These are phyloP conservation scores for Halyomorpha halys DNA, from an alignment of 1,140 invertebrate species.

Conservation along the genomic window DNA sequence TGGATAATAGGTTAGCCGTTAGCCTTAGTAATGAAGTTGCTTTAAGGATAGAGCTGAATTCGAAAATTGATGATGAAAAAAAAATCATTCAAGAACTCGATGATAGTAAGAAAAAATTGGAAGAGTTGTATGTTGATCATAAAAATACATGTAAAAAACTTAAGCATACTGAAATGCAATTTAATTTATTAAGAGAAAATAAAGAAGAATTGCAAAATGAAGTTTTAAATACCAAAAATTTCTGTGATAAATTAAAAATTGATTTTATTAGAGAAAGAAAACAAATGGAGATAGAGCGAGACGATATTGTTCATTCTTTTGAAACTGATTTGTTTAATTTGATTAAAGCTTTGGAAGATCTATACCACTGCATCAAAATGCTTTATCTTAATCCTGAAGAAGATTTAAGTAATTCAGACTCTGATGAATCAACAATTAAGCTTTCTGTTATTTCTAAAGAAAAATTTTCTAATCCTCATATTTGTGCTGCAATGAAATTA, in stretches of 20 bases:
- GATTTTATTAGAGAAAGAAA: neutral
- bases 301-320: conserved; percentile 1
- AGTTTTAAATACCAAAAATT: neutral
- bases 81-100: conserved; percentile 1
- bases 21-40: conserved; percentile 7
- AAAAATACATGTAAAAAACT: neutral
- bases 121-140: neutral
- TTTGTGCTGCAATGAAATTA: conserved; percentile 2
- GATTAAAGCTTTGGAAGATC: neutral
- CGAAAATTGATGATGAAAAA: neutral
- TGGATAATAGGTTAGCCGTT: neutral
- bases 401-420: neutral
- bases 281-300: neutral
- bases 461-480: conserved; percentile 1
- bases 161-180: neutral
- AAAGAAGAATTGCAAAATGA: neutral
- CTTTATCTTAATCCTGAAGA: neutral
- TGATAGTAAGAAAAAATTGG: neutral
- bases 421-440: neutral
- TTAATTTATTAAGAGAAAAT: neutral
- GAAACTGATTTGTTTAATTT: conserved; percentile 5
- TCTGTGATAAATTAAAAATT: neutral
- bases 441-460: neutral
- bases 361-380: neutral
- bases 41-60: conserved; percentile 5